Conservation (phyloP, 2,888 invertebrate species). For the Charanyca ferruginea region DNA sequence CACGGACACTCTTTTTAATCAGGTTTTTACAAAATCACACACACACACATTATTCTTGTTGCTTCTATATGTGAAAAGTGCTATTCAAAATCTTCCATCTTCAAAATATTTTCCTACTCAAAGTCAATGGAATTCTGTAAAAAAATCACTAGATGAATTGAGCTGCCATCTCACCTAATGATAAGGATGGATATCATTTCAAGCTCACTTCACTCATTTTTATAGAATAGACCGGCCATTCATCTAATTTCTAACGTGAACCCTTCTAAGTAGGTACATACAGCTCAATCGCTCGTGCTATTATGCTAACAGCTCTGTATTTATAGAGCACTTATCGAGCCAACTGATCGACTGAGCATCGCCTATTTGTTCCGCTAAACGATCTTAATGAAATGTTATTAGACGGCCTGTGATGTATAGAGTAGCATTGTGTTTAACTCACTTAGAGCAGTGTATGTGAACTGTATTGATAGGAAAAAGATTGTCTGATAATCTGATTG, state of each 20-base stretch:
- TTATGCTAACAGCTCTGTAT: conserved; percentile 34
- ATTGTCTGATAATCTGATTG: neutral
- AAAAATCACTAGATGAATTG: too few species aligned
- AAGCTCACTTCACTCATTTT: neutral
- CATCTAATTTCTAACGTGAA: neutral
- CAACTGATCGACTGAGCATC: conserved; percentile 27
- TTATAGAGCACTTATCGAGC: conserved; percentile 43
- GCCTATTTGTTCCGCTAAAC: conserved; percentile 50
- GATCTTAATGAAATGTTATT: conserved; percentile 46
- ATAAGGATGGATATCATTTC: too few species aligned
- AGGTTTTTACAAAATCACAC: too few species aligned
- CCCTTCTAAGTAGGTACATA: neutral
- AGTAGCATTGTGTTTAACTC: conserved; percentile 23
- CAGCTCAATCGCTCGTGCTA: conserved; percentile 41
- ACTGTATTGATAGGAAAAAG: neutral
- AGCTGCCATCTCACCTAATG: too few species aligned
- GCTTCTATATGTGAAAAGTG: too few species aligned
- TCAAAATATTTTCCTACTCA: too few species aligned
- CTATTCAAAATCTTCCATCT: too few species aligned
- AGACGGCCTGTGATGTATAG: conserved; percentile 38
- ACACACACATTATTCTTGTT: too few species aligned
- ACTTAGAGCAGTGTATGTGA: neutral
- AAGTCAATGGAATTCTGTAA: too few species aligned
- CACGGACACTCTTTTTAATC: too few species aligned
- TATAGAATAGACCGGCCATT: neutral